Evolutionary conservation across 2,888 invertebrate genomes (phyloP).

Genomic region (Agonopterix subpropinquella): DNA sequence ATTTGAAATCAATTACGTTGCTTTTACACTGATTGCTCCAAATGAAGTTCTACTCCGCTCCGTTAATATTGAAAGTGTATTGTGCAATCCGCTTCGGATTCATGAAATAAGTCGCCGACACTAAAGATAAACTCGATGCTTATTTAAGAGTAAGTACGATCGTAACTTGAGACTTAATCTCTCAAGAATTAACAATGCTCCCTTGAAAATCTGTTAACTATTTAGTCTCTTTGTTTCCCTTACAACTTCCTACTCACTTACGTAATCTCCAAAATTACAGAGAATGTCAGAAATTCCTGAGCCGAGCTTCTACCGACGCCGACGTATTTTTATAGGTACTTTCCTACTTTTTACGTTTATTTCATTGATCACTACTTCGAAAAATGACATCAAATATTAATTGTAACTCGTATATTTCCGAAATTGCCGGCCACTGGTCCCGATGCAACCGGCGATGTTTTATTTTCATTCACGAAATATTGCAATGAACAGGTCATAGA

Average conservation of each 20-base stretch:
- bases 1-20: background rate
- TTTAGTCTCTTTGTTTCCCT: too few species aligned
- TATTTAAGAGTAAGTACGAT: constrained; percentile 30
- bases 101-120: constrained; percentile 27
- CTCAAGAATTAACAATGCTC: constrained; percentile 32
- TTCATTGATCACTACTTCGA: too few species aligned
- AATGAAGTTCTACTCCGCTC: background rate
- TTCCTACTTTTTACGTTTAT: too few species aligned
- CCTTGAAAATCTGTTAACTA: constrained; percentile 22
- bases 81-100: constrained; percentile 16
- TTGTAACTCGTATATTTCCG: too few species aligned
- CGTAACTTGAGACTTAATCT: constrained; percentile 29
- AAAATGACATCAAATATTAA: too few species aligned
- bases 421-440: background rate
- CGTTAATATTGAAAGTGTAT: constrained; percentile 12
- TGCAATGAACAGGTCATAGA: constrained; percentile 7
- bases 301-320: too few species aligned
- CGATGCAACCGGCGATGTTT: background rate
- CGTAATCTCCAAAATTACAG: too few species aligned
- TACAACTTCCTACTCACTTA: too few species aligned
- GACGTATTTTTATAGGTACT: too few species aligned
- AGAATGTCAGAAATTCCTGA: too few species aligned
- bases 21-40: background rate
- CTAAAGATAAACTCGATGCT: constrained; percentile 28
- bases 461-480: constrained; percentile 1